phyloP scores from a whole-genome alignment of 2,888 invertebrate species.

The Eupelmus urozonus region DNA sequence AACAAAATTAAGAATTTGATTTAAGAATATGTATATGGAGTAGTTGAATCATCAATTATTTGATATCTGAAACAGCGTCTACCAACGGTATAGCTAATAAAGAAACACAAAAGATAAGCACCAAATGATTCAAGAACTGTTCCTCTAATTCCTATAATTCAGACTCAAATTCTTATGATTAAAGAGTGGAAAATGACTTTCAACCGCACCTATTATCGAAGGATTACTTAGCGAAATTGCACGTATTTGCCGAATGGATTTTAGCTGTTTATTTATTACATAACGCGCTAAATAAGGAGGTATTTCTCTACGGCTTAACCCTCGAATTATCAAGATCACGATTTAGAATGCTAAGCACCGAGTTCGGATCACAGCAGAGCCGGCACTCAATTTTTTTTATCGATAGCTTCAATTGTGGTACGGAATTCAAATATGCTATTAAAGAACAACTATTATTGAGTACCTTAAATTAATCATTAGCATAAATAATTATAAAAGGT shows the following conservation, averaged over 20 bases:
- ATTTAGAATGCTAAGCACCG: conserved; percentile 26
- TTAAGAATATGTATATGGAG: no score
- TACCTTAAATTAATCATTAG: conserved; percentile 1
- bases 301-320: conserved; percentile 33
- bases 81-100: background rate
- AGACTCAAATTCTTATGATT: background rate
- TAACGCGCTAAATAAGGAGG: conserved; percentile 11
- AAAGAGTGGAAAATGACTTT: conserved; percentile 11
- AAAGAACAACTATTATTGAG: background rate
- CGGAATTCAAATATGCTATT: no score
- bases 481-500: no score
- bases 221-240: conserved; percentile 23
- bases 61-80: no score
- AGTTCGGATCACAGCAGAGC: background rate
- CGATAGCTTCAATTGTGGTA: no score
- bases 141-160: conserved; percentile 3
- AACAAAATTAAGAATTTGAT: no score
- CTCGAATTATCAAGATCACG: conserved; percentile 48
- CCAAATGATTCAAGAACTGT: background rate
- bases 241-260: conserved; percentile 19
- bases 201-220: background rate
- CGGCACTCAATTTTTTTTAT: no score
- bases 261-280: conserved; percentile 15
- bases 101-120: background rate
- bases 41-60: no score